These are phyloP conservation scores for Hippocampus mohnikei DNA, from an alignment of 2,113 vertebrate species.

Conservation along the genomic window DNA sequence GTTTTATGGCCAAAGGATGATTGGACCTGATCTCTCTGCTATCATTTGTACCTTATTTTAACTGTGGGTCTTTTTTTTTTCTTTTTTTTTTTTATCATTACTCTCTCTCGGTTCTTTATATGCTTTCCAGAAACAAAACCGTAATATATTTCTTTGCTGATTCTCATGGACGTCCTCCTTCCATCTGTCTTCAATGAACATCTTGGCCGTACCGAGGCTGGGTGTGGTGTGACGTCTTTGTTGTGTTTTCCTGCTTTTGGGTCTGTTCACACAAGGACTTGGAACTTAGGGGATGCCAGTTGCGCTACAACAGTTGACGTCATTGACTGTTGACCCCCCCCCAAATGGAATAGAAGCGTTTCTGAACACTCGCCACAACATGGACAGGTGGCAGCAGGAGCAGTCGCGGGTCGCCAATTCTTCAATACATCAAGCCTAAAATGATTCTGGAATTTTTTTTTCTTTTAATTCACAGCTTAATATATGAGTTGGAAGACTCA, in stretches of 20 bases:
- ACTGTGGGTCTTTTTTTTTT: constrained; percentile 27
- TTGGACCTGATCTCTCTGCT: constrained; percentile 45
- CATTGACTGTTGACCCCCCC: constrained; percentile 8
- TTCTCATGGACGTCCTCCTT: constrained; percentile 32
- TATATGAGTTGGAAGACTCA: constrained; percentile 38
- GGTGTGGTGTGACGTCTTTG: constrained; percentile 15
- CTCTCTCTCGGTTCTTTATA: constrained; percentile 21
- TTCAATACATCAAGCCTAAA: constrained; percentile 8
- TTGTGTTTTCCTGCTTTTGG: constrained; percentile 1
- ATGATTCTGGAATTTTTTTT: constrained; percentile 7
- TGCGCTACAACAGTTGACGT: constrained; percentile 7
- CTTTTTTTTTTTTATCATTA: constrained; percentile 14
- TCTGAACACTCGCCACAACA: constrained; percentile 20
- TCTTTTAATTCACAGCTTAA: constrained; percentile 32
- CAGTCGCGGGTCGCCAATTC: constrained; percentile 5
- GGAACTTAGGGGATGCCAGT: constrained; percentile 20
- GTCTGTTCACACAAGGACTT: constrained; percentile 1
- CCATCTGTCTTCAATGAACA: constrained; percentile 34
- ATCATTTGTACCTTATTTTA: constrained; percentile 59
- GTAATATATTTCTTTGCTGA: constrained; percentile 57
- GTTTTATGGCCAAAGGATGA: constrained; percentile 58
- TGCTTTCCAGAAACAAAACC: constrained; percentile 40
- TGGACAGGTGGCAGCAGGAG: constrained; percentile 11
- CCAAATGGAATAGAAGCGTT: constrained; percentile 1
- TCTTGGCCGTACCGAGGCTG: constrained; percentile 37